These are phyloP conservation scores for Brachionus koreanus DNA, from an alignment of 1,140 invertebrate species.

Conservation along the genomic window DNA sequence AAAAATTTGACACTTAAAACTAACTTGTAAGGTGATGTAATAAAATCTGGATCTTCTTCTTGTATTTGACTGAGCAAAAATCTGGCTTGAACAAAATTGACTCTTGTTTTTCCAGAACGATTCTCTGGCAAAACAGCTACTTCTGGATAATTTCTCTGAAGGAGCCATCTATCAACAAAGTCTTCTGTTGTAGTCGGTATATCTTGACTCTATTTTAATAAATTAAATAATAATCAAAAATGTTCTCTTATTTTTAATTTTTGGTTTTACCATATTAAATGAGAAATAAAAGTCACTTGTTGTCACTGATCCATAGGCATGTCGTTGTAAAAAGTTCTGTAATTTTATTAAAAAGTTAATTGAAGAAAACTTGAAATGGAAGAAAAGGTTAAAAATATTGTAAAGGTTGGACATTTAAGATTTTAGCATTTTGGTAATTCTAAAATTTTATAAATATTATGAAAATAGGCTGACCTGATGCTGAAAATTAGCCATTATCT, in stretches of 20 bases:
- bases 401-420: no score
- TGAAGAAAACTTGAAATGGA: no score
- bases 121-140: constrained; percentile 15
- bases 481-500: no score
- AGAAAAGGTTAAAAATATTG: no score
- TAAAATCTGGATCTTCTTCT: constrained; percentile 24
- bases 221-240: neutral
- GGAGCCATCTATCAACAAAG: constrained; percentile 7
- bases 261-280: neutral
- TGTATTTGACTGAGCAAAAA: constrained; percentile 31
- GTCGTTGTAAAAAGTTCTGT: neutral
- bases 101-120: neutral
- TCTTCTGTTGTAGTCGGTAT: constrained; percentile 18
- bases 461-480: no score
- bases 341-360: no score
- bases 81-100: constrained; percentile 24
- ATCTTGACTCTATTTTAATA: neutral
- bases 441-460: no score
- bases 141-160: constrained; percentile 39
- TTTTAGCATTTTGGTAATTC: no score
- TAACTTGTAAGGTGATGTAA: constrained; percentile 1
- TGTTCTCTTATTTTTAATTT: neutral
- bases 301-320: neutral
- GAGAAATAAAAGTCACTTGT: neutral
- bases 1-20: neutral